A percentile compares a stretch with the other conserved stretches of the same genome.
Conservation (phyloP, 2,888 invertebrate genomes). For the Dryocosmus kuriphilus region DNA sequence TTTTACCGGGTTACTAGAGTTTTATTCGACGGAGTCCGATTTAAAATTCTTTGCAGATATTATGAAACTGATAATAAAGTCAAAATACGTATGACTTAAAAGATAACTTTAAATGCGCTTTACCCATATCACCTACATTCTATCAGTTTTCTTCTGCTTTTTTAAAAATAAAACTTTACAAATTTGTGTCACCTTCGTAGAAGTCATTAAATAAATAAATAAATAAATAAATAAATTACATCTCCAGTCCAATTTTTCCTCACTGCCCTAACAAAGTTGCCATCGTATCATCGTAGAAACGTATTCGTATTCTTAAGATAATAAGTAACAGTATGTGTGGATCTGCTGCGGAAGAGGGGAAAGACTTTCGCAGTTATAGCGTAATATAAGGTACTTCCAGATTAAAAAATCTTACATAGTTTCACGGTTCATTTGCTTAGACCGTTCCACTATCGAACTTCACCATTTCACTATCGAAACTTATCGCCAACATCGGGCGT, state of each 20-base stretch:
- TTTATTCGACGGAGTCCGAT: no score
- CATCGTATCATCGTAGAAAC: slow-evolving; percentile 2
- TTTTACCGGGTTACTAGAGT: no score
- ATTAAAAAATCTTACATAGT: slow-evolving; percentile 2
- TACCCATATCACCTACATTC: no score
- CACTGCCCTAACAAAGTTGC: background rate
- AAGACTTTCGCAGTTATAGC: slow-evolving; percentile 12
- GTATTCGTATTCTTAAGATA: slow-evolving; percentile 1
- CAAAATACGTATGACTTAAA: no score
- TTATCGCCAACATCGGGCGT: slow-evolving; percentile 5
- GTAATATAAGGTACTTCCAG: slow-evolving; percentile 15
- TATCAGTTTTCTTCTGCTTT: no score
- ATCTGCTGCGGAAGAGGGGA: background rate
- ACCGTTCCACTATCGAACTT: slow-evolving; percentile 15
- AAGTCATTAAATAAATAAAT: background rate
- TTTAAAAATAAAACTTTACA: no score
- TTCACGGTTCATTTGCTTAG: background rate
- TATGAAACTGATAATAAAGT: no score
- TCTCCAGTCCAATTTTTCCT: background rate
- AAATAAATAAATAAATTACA: background rate
- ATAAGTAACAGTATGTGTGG: slow-evolving; percentile 1
- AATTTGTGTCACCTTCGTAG: background rate
- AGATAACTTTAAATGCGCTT: no score
- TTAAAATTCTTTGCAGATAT: no score
- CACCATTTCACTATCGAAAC: slow-evolving; percentile 5